Base-by-base conservation (phyloP, 2,888 invertebrate genomes). In the Acholoe squamosa region DNA sequence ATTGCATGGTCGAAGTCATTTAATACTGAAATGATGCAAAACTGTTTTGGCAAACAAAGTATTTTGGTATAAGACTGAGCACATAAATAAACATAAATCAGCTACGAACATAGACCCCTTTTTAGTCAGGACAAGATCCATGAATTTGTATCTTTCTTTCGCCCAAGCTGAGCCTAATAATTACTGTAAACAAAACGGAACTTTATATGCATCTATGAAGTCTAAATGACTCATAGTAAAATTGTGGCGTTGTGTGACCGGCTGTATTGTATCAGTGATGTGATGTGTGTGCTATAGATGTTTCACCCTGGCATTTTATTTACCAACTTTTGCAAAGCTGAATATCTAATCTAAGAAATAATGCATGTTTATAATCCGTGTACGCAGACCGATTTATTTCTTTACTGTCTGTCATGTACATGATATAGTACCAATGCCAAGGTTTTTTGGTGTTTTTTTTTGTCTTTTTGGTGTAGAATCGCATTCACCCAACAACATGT, bases 161-260 rank as follows among this genome's bases (percentile, higher is more conserved):
- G 31, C 31, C 31, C 16, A 76, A 25, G 25, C 25, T 14, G 1
- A 61, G 14, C 61, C 61, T 61, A 12, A 12, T 61, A n/a, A 61
- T 1, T 61, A 61, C 19, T 12, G 3, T 61, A 10, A 28, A 76
- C 25, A 16, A 76, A 76, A 76, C 76, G 7, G 31, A 76, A 19
- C 25, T 43, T 33, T 34, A 10, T 7, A 33, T 80, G 80, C 80
- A 80, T 80, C 80, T 43, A 80, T 80, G 80, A 80, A 80, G 80
- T 80, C 80, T 80, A 80, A 80, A 80, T 80, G 80, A 80, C 80
- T 34, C 80, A 80, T 80, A 80, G 80, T 80, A 33, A 80, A 43
- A 19, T 76, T 28, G 76, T 80, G 80, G 33, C 34, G 80, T n/a
- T 80, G 80, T 80, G 80, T 80, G 80, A 80, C 80, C 80, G 80